phyloP scores from a whole-genome alignment of 1,140 invertebrate genomes.

The Myzus persicae region DNA sequence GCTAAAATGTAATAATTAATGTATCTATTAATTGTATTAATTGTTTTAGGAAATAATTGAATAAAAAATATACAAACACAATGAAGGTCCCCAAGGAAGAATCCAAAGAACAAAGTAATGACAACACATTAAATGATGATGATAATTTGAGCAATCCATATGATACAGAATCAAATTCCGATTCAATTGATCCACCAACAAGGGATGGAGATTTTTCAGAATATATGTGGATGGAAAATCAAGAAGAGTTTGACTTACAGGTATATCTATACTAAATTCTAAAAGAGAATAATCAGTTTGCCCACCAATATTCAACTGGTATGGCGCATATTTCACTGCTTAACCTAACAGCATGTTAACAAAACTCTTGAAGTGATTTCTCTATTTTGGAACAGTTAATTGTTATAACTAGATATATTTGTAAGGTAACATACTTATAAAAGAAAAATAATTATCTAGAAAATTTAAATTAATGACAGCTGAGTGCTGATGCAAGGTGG shows the following conservation, averaged over 20 bases:
- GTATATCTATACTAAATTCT: constrained; percentile 65
- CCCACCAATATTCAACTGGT: too few relatives aligned
- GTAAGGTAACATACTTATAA: too few relatives aligned
- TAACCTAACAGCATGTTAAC: too few relatives aligned
- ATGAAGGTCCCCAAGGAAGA: constrained; percentile 56
- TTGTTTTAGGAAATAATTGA: constrained; percentile 10
- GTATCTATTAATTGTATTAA: neutral
- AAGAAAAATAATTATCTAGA: too few relatives aligned
- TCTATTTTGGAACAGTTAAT: too few relatives aligned
- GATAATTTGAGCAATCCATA: constrained; percentile 53
- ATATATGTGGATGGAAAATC: constrained; percentile 91
- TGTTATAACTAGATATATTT: too few relatives aligned
- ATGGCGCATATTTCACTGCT: too few relatives aligned
- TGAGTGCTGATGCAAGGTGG: too few relatives aligned
- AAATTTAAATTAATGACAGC: neutral
- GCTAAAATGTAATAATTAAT: neutral
- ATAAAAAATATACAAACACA: neutral
- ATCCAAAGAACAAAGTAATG: constrained; percentile 51
- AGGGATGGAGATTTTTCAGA: constrained; percentile 81
- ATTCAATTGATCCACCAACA: constrained; percentile 68
- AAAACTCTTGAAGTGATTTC: too few relatives aligned
- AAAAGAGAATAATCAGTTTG: too few relatives aligned
- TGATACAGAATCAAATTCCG: constrained; percentile 61
- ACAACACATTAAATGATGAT: constrained; percentile 55
- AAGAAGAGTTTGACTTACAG: constrained; percentile 88